phyloP scores from a whole-genome alignment of 2,888 invertebrate genomes.

The Aleiodes alternator region DNA sequence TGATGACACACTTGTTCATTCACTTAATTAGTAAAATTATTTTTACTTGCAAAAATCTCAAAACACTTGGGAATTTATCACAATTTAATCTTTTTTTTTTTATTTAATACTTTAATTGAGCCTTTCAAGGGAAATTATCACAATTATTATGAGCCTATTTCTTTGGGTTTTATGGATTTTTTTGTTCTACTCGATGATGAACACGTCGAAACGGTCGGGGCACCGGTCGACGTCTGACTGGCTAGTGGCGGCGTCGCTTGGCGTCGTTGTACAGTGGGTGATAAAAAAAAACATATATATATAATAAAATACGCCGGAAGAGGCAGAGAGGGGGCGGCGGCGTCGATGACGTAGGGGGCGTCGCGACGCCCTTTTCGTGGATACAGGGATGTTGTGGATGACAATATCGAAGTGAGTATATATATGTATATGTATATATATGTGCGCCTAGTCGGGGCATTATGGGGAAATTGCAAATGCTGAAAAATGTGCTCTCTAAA shows the following conservation, averaged over 20 bases:
- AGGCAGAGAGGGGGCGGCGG: conserved; percentile 41
- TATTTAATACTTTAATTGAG: conserved; percentile 4
- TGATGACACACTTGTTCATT: conserved; percentile 49
- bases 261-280: conserved; percentile 23
- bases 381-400: conserved; percentile 15
- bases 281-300: conserved; percentile 24
- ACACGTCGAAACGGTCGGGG: conserved; percentile 44
- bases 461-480: conserved; percentile 28
- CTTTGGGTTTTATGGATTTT: conserved; percentile 12
- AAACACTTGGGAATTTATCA: neutral
- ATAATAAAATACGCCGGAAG: conserved; percentile 52
- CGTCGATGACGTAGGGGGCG: conserved; percentile 46
- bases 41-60: neutral
- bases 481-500: conserved; percentile 5
- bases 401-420: neutral
- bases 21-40: conserved; percentile 35
- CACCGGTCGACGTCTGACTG: conserved; percentile 69
- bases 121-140: neutral
- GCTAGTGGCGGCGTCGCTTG: conserved; percentile 63
- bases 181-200: conserved; percentile 16
- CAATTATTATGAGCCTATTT: conserved; percentile 22
- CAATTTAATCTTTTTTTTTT: neutral
- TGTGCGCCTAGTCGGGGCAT: neutral
- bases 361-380: conserved; percentile 41
- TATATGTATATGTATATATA: too few species aligned